These are phyloP conservation scores for Eurypyga helias DNA, from an alignment of 2,113 vertebrate genomes.

Conservation along the genomic window DNA sequence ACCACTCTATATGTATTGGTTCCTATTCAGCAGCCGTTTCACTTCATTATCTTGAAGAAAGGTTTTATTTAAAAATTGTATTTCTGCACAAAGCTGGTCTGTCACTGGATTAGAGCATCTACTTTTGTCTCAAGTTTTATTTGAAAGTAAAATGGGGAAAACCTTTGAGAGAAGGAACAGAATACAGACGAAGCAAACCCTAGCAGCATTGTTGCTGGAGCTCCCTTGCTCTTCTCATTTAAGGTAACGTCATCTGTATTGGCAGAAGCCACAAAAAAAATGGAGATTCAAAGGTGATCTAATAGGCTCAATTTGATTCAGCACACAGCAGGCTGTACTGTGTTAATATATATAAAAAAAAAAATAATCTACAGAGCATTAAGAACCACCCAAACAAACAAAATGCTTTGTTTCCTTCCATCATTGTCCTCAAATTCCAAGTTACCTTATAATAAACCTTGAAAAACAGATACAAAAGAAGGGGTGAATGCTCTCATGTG, in stretches of 20 bases:
- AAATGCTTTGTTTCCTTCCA: background rate
- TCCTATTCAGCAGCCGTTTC: background rate
- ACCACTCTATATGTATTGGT: background rate
- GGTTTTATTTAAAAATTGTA: background rate
- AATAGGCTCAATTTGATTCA: background rate
- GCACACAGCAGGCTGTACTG: background rate
- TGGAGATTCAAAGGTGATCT: background rate
- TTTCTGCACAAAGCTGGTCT: background rate
- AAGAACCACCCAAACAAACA: background rate
- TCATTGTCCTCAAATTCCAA: background rate
- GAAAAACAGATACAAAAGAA: background rate
- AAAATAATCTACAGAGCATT: background rate
- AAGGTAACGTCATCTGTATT: background rate
- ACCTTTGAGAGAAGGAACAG: background rate
- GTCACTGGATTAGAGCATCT: background rate
- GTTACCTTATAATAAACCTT: background rate
- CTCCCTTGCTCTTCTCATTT: background rate
- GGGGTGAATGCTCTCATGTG: background rate
- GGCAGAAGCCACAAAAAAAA: background rate
- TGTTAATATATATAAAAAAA: background rate
- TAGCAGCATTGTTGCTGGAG: background rate
- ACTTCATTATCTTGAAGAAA: background rate
- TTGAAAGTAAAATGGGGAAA: conserved; percentile 15
- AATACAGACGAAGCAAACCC: background rate
- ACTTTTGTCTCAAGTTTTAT: background rate